Conservation (phyloP, 2,888 invertebrate genomes). For the Drosophila pseudotakahashii region DNA sequence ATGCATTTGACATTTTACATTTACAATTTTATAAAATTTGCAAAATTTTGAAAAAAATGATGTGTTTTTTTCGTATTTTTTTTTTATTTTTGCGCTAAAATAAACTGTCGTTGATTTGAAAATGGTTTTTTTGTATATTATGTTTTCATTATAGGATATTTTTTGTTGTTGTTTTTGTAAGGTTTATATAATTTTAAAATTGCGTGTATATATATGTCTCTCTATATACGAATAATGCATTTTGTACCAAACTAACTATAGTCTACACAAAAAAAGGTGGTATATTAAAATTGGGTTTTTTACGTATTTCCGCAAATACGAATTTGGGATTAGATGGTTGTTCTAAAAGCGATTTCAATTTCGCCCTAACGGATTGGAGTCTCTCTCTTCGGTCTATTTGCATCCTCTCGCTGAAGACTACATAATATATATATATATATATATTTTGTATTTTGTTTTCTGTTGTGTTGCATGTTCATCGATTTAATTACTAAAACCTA, state of each 20-base stretch:
- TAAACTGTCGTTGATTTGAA: conserved; percentile 51
- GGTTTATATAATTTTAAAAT: conserved; percentile 24
- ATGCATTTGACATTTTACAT: conserved; percentile 72
- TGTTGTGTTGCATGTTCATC: conserved; percentile 42
- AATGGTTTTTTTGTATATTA: conserved; percentile 12
- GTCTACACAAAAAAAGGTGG: conserved; percentile 61
- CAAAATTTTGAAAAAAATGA: conserved; percentile 42
- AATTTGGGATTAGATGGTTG: conserved; percentile 37
- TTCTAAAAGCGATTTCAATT: conserved; percentile 17
- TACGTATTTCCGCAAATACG: conserved; percentile 63
- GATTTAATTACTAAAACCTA: conserved; percentile 77
- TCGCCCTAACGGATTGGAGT: background rate
- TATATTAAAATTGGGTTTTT: conserved; percentile 22
- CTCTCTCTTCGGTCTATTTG: background rate
- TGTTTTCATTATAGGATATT: conserved; percentile 6
- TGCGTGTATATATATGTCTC: conserved; percentile 22
- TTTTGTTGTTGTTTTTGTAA: too few relatives aligned
- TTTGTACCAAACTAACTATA: conserved; percentile 70
- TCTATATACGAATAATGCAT: conserved; percentile 47
- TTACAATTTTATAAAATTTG: conserved; percentile 76
- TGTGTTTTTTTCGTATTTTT: conserved; percentile 15
- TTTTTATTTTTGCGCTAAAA: conserved; percentile 20
- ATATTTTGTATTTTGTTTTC: too few relatives aligned
- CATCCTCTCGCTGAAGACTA: conserved; percentile 7
- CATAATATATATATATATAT: background rate